These are phyloP conservation scores for Hypsibius dujardini DNA, from an alignment of 1,140 invertebrate genomes.

Conservation along the genomic window DNA sequence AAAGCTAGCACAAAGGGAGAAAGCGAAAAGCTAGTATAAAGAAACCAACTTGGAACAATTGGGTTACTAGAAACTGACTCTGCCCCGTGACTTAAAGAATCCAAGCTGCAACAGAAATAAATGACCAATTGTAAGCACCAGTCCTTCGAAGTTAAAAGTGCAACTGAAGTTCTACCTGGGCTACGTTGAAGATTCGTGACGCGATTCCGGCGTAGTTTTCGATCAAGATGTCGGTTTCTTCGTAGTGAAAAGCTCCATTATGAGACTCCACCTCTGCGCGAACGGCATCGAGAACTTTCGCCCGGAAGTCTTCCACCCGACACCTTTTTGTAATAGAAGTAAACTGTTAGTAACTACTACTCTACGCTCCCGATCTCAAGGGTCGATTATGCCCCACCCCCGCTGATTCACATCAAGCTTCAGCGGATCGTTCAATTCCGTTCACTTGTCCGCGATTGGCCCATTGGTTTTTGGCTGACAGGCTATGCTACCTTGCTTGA, in stretches of 20 bases:
- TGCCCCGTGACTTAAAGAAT: constrained; percentile 3
- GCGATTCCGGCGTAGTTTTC: constrained; percentile 9
- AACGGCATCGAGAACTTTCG: neutral
- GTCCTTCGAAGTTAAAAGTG: neutral
- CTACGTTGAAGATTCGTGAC: neutral
- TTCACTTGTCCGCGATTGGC: too few relatives aligned
- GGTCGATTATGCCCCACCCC: too few relatives aligned
- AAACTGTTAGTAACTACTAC: neutral
- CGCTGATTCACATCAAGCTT: too few relatives aligned
- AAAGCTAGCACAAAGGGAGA: too few relatives aligned
- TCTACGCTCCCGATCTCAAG: neutral
- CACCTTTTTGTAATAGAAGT: neutral
- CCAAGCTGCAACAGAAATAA: constrained; percentile 3
- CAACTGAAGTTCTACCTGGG: neutral
- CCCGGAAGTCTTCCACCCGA: constrained; percentile 2
- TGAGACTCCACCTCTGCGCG: neutral
- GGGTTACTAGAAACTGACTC: neutral
- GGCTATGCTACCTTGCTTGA: too few relatives aligned
- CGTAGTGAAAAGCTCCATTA: neutral
- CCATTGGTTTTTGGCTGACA: too few relatives aligned
- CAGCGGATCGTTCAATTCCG: too few relatives aligned
- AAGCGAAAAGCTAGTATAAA: too few relatives aligned
- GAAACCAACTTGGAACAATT: too few relatives aligned
- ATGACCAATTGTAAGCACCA: neutral
- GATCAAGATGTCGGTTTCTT: constrained; percentile 2